phyloP scores from a whole-genome alignment of 2,113 vertebrate genomes.

The Coptodon rendalli region DNA sequence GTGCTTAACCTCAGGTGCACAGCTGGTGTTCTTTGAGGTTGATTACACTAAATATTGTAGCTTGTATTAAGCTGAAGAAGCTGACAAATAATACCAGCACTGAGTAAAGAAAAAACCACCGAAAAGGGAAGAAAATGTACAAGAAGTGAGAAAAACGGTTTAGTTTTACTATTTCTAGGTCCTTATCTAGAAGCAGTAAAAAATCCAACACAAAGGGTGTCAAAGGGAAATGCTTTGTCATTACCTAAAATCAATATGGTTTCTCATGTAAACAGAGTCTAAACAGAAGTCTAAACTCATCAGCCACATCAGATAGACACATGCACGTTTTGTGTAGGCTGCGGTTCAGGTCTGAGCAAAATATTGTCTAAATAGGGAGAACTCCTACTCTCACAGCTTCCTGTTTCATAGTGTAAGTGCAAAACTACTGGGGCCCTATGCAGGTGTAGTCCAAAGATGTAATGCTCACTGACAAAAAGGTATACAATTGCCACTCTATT shows the following conservation, averaged over 20 bases:
- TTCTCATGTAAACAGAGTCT: neutral
- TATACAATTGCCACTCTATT: neutral
- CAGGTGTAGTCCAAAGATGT: neutral
- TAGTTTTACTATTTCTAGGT: neutral
- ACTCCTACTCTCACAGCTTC: neutral
- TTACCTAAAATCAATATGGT: neutral
- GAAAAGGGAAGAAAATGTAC: neutral
- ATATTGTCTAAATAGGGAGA: neutral
- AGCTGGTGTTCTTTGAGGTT: neutral
- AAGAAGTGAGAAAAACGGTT: neutral
- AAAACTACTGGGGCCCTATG: neutral
- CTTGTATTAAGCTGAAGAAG: neutral
- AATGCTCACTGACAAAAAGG: neutral
- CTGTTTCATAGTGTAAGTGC: neutral
- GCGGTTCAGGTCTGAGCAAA: neutral
- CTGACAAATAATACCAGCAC: neutral
- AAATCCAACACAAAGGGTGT: neutral
- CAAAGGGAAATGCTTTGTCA: neutral
- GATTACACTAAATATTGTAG: neutral
- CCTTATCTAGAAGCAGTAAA: neutral
- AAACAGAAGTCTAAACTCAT: neutral
- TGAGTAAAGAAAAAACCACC: accelerated
- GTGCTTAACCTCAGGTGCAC: neutral
- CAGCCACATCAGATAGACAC: neutral
- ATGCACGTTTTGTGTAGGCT: neutral